Evolutionary conservation across 2,113 vertebrate species (phyloP).

Genomic region (Muscicapa adusta): DNA sequence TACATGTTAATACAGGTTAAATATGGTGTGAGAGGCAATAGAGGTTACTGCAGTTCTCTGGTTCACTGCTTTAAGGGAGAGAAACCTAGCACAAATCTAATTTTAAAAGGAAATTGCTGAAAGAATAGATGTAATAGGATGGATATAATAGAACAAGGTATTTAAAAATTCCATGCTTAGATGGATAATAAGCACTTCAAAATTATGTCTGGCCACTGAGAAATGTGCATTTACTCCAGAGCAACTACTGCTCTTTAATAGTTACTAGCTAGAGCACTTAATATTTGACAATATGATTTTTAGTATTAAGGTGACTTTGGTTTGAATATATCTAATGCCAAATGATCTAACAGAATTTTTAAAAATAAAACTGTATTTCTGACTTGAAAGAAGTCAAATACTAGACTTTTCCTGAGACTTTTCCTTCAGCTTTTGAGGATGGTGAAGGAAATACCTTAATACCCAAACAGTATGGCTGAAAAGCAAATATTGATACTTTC

Average conservation of each 20-base stretch:
- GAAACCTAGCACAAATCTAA: slow-evolving; percentile 69
- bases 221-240: slow-evolving; percentile 54
- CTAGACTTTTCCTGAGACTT: slow-evolving; percentile 26
- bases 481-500: slow-evolving; percentile 38
- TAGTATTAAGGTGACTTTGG: slow-evolving; percentile 77
- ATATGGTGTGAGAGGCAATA: slow-evolving; percentile 66
- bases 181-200: slow-evolving; percentile 67
- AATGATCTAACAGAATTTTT: slow-evolving; percentile 17
- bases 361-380: slow-evolving; percentile 10
- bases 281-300: slow-evolving; percentile 61
- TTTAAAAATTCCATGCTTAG: slow-evolving; percentile 76
- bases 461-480: neutral
- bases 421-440: slow-evolving; percentile 50
- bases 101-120: slow-evolving; percentile 75
- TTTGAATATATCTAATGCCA: slow-evolving; percentile 35
- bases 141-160: slow-evolving; percentile 69
- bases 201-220: slow-evolving; percentile 65
- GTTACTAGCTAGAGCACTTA: slow-evolving; percentile 57
- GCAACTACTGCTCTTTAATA: slow-evolving; percentile 58
- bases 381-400: slow-evolving; percentile 20
- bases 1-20: slow-evolving; percentile 67
- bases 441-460: slow-evolving; percentile 40
- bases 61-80: slow-evolving; percentile 66
- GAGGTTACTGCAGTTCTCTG: slow-evolving; percentile 57
- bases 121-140: slow-evolving; percentile 70